Base-by-base conservation (phyloP, 2,797 vertebrate genomes). In the Mus spretus region DNA sequence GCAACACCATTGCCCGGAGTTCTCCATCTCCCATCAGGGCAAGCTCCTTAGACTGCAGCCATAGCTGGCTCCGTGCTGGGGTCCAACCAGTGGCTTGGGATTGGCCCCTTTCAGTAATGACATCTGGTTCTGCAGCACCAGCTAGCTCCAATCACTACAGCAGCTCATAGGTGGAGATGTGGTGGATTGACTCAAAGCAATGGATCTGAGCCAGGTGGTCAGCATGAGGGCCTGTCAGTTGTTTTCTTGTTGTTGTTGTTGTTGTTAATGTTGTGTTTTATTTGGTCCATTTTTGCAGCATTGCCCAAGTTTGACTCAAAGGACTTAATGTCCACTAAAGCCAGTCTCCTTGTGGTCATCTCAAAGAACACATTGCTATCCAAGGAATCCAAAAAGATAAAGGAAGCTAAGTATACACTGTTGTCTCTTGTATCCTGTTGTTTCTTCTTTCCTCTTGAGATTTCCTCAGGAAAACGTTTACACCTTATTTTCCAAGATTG, bases 371-470 rank as follows among this genome's bases (percentile, higher is more conserved):
- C 83, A 72, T 47, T 31, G 44, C 63, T 95, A 79, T 63, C 90
- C 44, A 89, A 92, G 78, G 57, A 90, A 95, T 84, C 61, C 55
- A 96, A 78, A 94, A 34, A 63, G 84, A 82, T 40, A 63, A 31
- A 13, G 26, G 12, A 94, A 26, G 61, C 53, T 96, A 89, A 81
- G 88, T 61, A 70, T 86, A 65, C 77, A 86, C 40, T 72, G 1
- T 40, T 95, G 96, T 75, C 19, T 84, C 94, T 89, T 77, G 65
- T 92, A 82, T 90, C 50, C 50, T 81, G 24, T 53, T 84, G 34
- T 86, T 96, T 91, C 70, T 95, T n/a, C 24, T 72, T 86, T 93
- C 87, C 94, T 61, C 7, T 88, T 87, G 1, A 67, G 63, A 77
- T 90, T 95, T 77, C 84, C 59, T 40, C 34, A 90, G 78, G 20